These are phyloP conservation scores for Nothocercus nigrocapillus DNA, from an alignment of 2,113 vertebrate genomes.

Conservation along the genomic window DNA sequence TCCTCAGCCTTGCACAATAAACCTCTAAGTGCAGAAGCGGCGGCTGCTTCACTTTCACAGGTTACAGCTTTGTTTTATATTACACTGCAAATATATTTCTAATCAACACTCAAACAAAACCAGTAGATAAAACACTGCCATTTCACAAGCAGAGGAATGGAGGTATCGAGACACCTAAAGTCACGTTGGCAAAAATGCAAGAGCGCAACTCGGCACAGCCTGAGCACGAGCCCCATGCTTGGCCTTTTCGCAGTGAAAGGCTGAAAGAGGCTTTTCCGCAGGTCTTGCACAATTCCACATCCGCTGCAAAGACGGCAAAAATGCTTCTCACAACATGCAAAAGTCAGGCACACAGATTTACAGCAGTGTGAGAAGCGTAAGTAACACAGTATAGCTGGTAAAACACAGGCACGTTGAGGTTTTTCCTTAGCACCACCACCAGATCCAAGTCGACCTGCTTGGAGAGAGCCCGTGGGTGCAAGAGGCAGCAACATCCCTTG, in stretches of 20 bases:
- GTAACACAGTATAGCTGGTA: not conserved
- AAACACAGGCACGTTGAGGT: not conserved
- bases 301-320: not conserved
- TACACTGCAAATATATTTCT: slow-evolving; percentile 20
- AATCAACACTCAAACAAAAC: slow-evolving; percentile 38
- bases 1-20: not conserved
- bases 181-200: not conserved
- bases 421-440: not conserved
- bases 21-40: not conserved
- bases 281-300: not conserved
- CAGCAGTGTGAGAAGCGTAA: not conserved
- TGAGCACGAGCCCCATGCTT: not conserved
- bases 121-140: not conserved
- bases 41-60: not conserved
- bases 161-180: not conserved
- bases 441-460: not conserved
- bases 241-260: not conserved
- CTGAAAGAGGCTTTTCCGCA: not conserved
- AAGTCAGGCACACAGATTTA: not conserved
- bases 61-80: not conserved
- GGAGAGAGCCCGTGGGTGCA: not conserved
- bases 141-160: slow-evolving; percentile 5
- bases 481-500: not conserved
- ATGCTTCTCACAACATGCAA: not conserved
- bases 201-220: not conserved